phyloP scores from a whole-genome alignment of 2,113 vertebrate genomes.

The Jaculus jaculus region DNA sequence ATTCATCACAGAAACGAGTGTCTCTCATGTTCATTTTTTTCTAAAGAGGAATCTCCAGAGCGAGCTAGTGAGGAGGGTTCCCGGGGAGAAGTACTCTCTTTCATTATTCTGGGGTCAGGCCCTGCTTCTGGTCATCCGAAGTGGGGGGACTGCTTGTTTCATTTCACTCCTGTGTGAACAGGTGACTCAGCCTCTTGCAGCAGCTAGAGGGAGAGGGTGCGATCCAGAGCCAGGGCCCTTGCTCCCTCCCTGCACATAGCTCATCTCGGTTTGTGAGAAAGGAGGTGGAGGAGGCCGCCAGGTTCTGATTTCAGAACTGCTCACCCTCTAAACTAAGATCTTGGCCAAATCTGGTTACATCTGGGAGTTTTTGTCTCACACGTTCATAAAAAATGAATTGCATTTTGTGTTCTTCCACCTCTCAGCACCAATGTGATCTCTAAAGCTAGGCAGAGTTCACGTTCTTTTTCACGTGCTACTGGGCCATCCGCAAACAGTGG shows the following conservation, averaged over 20 bases:
- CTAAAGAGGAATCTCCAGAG: background rate
- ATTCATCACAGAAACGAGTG: background rate
- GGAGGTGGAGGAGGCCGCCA: background rate
- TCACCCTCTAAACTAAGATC: background rate
- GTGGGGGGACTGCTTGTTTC: background rate
- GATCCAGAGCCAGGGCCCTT: background rate
- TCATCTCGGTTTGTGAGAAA: background rate
- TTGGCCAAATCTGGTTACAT: background rate
- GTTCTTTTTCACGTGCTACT: background rate
- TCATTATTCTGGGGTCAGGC: background rate
- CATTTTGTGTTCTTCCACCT: background rate
- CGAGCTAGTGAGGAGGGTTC: background rate
- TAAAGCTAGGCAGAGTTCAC: background rate
- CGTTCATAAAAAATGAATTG: constrained; percentile 4
- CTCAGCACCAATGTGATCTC: background rate
- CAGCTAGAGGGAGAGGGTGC: background rate
- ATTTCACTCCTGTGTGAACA: background rate
- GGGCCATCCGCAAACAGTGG: background rate
- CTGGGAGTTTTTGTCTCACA: background rate
- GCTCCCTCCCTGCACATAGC: background rate
- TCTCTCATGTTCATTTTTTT: background rate
- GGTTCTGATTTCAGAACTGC: background rate
- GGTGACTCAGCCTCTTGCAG: background rate
- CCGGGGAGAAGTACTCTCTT: background rate
- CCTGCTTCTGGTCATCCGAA: background rate